These are phyloP conservation scores for Amazona vittata DNA, from an alignment of 2,113 vertebrate species.

Conservation along the genomic window DNA sequence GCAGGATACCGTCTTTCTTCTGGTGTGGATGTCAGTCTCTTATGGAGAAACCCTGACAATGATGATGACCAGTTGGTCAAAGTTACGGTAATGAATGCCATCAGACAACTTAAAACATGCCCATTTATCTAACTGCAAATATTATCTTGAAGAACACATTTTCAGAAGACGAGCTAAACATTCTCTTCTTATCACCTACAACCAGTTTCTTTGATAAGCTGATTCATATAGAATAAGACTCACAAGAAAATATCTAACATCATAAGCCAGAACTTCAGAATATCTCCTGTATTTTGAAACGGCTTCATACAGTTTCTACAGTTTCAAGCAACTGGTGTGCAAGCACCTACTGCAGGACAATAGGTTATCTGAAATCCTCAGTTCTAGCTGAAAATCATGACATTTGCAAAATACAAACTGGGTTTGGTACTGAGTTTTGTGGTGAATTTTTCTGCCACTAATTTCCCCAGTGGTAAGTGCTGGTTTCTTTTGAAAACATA, in stretches of 20 bases:
- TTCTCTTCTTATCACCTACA: background rate
- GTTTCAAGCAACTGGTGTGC: background rate
- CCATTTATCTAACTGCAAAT: background rate
- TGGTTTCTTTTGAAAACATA: background rate
- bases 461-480: background rate
- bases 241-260: background rate
- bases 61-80: slow-evolving; percentile 90
- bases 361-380: background rate
- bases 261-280: background rate
- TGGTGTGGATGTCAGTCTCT: slow-evolving; percentile 81
- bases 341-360: background rate
- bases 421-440: background rate
- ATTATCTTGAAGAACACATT: background rate
- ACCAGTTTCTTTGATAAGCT: background rate
- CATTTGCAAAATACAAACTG: background rate
- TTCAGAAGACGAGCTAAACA: background rate
- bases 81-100: slow-evolving; percentile 76
- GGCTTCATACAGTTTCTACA: background rate
- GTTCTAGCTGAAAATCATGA: background rate
- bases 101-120: background rate
- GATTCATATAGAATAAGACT: background rate
- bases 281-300: background rate
- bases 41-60: slow-evolving; percentile 90
- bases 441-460: background rate
- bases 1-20: slow-evolving; percentile 86